Evolutionary conservation across 2,888 invertebrate genomes (phyloP), one percentile per base, ranked within the genome.

Genomic region (Hyalella azteca): DNA sequence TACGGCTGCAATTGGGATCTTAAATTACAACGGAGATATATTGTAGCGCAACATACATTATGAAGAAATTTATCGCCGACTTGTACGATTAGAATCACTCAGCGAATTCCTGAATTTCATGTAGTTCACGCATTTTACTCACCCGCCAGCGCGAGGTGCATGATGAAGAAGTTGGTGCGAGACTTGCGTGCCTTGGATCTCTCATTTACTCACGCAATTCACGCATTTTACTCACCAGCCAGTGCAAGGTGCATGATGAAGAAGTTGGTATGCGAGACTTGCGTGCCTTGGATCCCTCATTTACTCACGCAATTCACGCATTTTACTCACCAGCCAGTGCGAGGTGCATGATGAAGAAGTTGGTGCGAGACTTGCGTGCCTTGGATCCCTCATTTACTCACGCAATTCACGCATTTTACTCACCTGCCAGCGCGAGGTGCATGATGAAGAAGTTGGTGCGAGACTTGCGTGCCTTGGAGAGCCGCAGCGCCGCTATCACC

Each of bases 371-470:
- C 88, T 95, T 95, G 86, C 95, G 91, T 77, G 93, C 92, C 87
- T 95, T 95, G 85, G 93, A 94, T n/a, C n/a, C n/a, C n/a, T n/a
- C n/a, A n/a, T n/a, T n/a, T n/a, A n/a, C n/a, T n/a, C n/a, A n/a
- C n/a, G n/a, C n/a, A n/a, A n/a, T n/a, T n/a, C n/a, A 9, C 22
- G n/a, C 7, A 15, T 22, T 50, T 50, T 50, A 59, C 91, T 90
- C 88, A 96, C 97, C 97, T 88, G 96, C 95, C 82, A 96, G 90
- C 3, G 96, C 96, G 78, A 97, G 90, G 87, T 97, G 95, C 90
- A 94, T 94, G 86, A 97, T 96, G 89, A 97, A 97, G 90, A 95
- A 97, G 88, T 96, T 96, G 96, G 96, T 96, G 75, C 96, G 91
- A 76, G 95, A 95, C 88, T 95, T 95, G 86, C 95, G 91, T 78